Conservation (phyloP, 2,888 invertebrate genomes). For the Anoncus sp. region DNA sequence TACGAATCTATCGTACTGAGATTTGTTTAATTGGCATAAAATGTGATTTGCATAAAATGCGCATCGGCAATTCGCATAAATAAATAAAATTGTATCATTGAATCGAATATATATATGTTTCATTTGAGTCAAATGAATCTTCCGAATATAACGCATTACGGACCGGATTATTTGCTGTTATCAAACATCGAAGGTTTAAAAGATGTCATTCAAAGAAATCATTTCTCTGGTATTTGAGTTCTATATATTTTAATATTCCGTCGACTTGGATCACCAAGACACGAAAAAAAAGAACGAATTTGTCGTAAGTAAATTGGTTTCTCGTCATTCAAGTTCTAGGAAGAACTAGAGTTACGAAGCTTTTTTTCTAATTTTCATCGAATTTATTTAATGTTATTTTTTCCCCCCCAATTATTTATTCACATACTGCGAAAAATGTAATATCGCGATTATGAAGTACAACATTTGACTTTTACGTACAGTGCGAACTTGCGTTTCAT, state of each 20-base stretch:
- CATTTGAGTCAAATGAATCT: neutral
- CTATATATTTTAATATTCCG: neutral
- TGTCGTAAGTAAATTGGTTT: neutral
- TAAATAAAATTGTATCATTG: too few relatives aligned
- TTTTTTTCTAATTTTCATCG: slow-evolving; percentile 10
- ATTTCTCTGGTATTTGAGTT: neutral
- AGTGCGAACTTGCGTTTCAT: slow-evolving; percentile 58
- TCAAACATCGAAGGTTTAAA: too few relatives aligned
- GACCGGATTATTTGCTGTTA: too few relatives aligned
- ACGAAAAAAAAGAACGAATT: neutral
- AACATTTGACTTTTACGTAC: neutral
- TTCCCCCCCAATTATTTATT: neutral
- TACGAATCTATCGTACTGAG: too few relatives aligned
- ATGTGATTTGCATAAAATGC: neutral
- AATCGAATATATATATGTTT: neutral
- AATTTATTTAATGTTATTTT: neutral
- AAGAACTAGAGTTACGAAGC: neutral
- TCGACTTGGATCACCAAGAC: neutral
- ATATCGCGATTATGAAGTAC: neutral
- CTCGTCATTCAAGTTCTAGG: neutral
- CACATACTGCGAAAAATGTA: neutral
- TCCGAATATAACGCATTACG: neutral
- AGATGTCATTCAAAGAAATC: neutral
- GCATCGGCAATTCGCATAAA: too few relatives aligned
- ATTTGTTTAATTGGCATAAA: neutral